Evolutionary conservation across 2,113 vertebrate species (phyloP).

Genomic region (Onychostruthus taczanowskii): DNA sequence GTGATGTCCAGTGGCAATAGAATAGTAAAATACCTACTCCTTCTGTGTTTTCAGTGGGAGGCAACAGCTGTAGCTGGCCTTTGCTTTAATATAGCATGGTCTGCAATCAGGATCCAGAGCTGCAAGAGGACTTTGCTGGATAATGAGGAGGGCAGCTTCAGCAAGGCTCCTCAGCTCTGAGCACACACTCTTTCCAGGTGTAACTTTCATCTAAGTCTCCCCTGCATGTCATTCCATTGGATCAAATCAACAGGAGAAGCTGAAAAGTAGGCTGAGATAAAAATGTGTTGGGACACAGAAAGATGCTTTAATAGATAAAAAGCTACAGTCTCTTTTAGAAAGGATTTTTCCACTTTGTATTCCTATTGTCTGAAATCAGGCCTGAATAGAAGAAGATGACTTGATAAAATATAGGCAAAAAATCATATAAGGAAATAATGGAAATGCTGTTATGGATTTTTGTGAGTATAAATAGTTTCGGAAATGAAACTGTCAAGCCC

Average conservation of each 20-base stretch:
- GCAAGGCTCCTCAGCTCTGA: background rate
- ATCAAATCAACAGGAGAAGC: conserved; percentile 10
- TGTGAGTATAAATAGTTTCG: conserved; percentile 71
- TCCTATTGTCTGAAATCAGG: conserved; percentile 57
- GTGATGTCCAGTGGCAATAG: background rate
- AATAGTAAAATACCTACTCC: background rate
- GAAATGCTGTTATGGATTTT: conserved; percentile 70
- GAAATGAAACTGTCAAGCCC: conserved; percentile 69
- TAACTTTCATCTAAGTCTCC: background rate
- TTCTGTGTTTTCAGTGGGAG: background rate
- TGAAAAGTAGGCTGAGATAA: conserved; percentile 2
- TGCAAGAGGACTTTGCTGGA: background rate
- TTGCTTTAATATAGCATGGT: background rate
- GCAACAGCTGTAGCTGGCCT: background rate
- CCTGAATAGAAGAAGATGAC: conserved; percentile 57
- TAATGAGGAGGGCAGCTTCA: background rate
- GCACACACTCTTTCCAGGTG: background rate
- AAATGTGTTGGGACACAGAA: background rate
- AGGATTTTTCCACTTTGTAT: conserved; percentile 60
- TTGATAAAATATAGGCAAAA: conserved; percentile 34
- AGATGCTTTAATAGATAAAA: conserved; percentile 14
- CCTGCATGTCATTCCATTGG: background rate
- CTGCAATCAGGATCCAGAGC: background rate
- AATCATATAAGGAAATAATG: conserved; percentile 55
- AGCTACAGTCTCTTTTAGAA: conserved; percentile 23